Evolutionary conservation across 2,888 invertebrate species (phyloP).

Genomic region (Ochropleura plecta): DNA sequence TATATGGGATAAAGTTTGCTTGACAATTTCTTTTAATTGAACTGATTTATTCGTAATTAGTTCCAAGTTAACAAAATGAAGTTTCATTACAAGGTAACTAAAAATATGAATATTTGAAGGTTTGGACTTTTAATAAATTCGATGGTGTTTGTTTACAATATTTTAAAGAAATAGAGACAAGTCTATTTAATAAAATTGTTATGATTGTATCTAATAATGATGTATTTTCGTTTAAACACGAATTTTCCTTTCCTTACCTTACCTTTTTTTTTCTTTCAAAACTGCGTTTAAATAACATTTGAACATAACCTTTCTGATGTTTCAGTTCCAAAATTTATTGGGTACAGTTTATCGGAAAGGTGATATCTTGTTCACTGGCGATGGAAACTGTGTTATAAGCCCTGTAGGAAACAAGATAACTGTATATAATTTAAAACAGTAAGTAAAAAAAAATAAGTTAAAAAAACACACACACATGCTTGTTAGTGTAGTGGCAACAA

Average conservation of each 20-base stretch:
- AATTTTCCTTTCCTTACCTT: too few species aligned
- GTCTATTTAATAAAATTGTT: not conserved
- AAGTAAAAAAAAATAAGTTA: conserved; percentile 79
- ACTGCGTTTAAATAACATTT: not conserved
- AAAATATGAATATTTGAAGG: not conserved
- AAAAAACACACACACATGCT: not conserved
- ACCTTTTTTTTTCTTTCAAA: too few species aligned
- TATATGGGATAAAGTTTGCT: not conserved
- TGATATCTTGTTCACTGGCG: conserved; percentile 96
- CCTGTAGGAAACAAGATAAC: conserved; percentile 99
- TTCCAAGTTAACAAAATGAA: conserved; percentile 76
- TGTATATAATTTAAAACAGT: conserved; percentile 98
- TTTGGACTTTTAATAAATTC: not conserved
- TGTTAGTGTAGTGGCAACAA: not conserved
- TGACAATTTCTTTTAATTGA: not conserved
- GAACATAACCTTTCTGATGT: conserved; percentile 66
- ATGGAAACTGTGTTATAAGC: conserved; percentile 98
- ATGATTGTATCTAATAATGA: not conserved
- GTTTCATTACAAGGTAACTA: conserved; percentile 85
- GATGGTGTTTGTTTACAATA: conserved; percentile 31
- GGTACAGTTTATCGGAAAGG: conserved; percentile 98
- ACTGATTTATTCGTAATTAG: not conserved
- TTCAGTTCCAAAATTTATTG: conserved; percentile 96
- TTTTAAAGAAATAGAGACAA: not conserved
- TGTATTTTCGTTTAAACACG: not conserved